Evolutionary conservation across 2,113 vertebrate species (phyloP).

Genomic region (Scalopus aquaticus): DNA sequence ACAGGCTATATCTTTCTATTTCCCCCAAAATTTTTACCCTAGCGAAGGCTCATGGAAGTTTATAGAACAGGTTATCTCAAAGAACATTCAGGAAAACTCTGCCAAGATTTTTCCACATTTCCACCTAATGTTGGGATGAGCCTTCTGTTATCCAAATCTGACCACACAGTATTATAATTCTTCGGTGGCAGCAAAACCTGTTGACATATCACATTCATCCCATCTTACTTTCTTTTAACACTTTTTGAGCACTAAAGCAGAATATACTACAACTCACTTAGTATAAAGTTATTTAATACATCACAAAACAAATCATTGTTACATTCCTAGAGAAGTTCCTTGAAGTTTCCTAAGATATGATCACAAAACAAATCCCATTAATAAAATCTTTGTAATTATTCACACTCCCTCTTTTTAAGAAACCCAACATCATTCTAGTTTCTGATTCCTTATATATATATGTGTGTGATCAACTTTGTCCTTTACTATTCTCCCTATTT

Average conservation of each 20-base stretch:
- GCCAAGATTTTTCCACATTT: too few relatives aligned
- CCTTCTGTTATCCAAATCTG: slow-evolving; percentile 11
- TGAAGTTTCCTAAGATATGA: neutral
- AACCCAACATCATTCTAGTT: neutral
- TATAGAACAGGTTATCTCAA: neutral
- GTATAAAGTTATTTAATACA: neutral
- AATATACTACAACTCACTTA: neutral
- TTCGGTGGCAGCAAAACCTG: neutral
- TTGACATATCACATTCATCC: neutral
- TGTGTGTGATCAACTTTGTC: neutral
- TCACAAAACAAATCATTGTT: neutral
- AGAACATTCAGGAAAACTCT: slow-evolving; percentile 1
- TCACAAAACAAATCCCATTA: neutral
- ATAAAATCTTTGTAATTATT: slow-evolving; percentile 18
- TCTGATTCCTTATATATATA: neutral
- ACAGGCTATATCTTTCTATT: neutral
- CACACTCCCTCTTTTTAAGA: neutral
- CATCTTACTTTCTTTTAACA: neutral
- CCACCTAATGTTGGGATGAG: neutral
- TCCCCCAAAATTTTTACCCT: neutral
- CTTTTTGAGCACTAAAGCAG: neutral
- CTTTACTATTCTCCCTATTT: neutral
- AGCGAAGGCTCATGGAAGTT: neutral
- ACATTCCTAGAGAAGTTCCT: neutral
- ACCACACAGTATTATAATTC: neutral